Evolutionary conservation across 2,888 invertebrate species (phyloP).

Genomic region (Rhabditoides inermis): DNA sequence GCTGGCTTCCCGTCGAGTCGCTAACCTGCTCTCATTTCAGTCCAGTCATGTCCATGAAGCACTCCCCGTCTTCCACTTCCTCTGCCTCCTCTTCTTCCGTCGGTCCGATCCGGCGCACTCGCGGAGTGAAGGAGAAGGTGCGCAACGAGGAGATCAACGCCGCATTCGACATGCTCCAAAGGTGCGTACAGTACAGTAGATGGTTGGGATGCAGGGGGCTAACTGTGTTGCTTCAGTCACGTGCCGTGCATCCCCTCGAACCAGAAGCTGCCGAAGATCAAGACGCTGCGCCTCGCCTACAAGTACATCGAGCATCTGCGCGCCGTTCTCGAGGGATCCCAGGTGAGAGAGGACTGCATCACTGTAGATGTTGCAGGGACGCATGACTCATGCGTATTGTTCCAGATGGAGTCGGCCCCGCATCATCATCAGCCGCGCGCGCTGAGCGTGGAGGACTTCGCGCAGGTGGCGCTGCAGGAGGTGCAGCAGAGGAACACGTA

Average conservation of each 20-base stretch:
- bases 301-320: slow-evolving; percentile 10
- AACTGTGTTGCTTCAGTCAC: too few species aligned
- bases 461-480: slow-evolving; percentile 7
- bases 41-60: neutral
- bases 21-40: neutral
- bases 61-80: neutral
- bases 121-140: slow-evolving; percentile 9
- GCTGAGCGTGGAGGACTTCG: slow-evolving; percentile 10
- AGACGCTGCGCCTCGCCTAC: slow-evolving; percentile 12
- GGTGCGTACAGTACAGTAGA: neutral
- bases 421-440: slow-evolving; percentile 1
- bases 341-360: neutral
- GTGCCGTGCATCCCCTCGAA: slow-evolving; percentile 6
- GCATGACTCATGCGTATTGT: too few species aligned
- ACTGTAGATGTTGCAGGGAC: too few species aligned
- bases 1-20: too few species aligned
- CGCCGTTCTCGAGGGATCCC: neutral
- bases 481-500: slow-evolving; percentile 7
- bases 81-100: neutral
- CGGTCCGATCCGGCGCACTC: neutral
- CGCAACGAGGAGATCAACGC: slow-evolving; percentile 13
- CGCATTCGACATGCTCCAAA: slow-evolving; percentile 9
- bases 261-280: slow-evolving; percentile 13
- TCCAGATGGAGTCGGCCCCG: slow-evolving; percentile 1
- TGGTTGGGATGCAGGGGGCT: too few species aligned